phyloP scores from a whole-genome alignment of 2,888 invertebrate species.

The Alloplasta piceator region DNA sequence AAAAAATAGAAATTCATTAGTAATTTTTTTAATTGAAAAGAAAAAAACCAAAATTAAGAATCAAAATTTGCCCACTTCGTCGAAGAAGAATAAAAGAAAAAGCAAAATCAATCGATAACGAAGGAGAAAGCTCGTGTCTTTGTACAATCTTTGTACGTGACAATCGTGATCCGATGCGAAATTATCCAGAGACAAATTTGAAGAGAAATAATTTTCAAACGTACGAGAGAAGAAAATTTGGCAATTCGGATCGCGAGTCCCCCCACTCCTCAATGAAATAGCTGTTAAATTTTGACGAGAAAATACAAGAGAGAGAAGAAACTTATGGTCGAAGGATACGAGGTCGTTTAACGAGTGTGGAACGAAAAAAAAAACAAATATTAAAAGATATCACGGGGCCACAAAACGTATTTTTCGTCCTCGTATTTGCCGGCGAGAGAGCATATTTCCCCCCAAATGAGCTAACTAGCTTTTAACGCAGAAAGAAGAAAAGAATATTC shows the following conservation, averaged over 20 bases:
- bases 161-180: constrained; percentile 67
- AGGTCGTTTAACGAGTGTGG: constrained; percentile 18
- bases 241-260: constrained; percentile 56
- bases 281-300: constrained; percentile 56
- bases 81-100: constrained; percentile 47
- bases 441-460: constrained; percentile 48
- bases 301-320: constrained; percentile 53
- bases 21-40: constrained; percentile 60
- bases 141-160: constrained; percentile 61
- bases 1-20: constrained; percentile 66
- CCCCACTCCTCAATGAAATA: constrained; percentile 25
- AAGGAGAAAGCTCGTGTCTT: constrained; percentile 52
- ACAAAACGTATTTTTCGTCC: constrained; percentile 15
- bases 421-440: background rate
- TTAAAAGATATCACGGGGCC: constrained; percentile 13
- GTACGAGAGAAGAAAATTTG: too few species aligned
- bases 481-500: constrained; percentile 25
- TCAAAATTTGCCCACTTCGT: constrained; percentile 48
- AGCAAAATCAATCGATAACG: constrained; percentile 23
- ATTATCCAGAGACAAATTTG: too few species aligned
- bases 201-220: constrained; percentile 27
- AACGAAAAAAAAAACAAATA: constrained; percentile 16
- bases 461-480: constrained; percentile 57
- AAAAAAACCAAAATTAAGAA: background rate
- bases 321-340: constrained; percentile 42